A percentile compares a stretch with the other conserved stretches of the same genome.
Conservation (phyloP, 2,888 invertebrate genomes). For the Oscheius sp. region DNA sequence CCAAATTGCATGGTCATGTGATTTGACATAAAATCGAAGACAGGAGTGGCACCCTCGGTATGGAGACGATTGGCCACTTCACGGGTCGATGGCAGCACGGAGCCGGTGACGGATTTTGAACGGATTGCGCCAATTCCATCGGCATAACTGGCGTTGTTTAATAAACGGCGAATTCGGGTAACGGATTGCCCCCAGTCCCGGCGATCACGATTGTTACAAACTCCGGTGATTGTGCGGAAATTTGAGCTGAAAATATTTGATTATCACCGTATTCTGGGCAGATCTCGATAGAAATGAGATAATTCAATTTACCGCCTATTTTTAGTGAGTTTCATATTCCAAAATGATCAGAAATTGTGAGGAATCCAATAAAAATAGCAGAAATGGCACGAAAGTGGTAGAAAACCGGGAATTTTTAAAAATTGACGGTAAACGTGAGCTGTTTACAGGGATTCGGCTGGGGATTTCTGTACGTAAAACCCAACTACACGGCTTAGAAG, state of each 20-base stretch:
- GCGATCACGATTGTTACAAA: conserved; percentile 85
- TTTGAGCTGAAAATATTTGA: conserved; percentile 40
- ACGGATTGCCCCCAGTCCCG: conserved; percentile 86
- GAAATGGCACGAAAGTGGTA: no score
- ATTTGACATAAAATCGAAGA: conserved; percentile 47
- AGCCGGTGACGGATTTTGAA: conserved; percentile 40
- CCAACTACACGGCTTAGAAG: no score
- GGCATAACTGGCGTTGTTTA: conserved; percentile 82
- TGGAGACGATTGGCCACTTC: conserved; percentile 49
- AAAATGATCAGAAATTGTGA: no score
- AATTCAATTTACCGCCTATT: no score
- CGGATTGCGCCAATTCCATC: conserved; percentile 50
- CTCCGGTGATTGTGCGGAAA: conserved; percentile 79
- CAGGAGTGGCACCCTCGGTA: conserved; percentile 36
- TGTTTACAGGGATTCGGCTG: no score
- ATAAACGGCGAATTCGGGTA: conserved; percentile 85
- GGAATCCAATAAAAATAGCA: no score
- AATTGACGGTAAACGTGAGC: no score
- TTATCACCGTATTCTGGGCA: neutral
- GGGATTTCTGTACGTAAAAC: no score
- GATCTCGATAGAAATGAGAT: neutral
- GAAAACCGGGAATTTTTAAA: no score
- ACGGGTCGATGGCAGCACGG: conserved; percentile 46
- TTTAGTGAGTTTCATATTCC: no score
- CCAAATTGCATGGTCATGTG: conserved; percentile 86